A percentile compares a stretch with the other conserved stretches of the same genome.
Evolutionary conservation across 2,888 invertebrate genomes (phyloP).

Genomic region (Timandra comae): DNA sequence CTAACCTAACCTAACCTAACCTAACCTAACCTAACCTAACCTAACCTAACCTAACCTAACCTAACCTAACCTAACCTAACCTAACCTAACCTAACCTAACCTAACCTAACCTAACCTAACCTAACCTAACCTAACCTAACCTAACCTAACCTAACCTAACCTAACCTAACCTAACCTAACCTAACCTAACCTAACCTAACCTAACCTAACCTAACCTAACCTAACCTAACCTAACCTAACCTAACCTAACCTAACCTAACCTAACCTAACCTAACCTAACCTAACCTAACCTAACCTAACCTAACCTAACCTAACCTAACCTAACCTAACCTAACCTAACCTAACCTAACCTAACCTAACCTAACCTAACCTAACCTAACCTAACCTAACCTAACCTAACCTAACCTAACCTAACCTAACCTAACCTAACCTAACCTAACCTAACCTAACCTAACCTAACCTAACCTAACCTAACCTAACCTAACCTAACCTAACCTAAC

Average conservation of each 20-base stretch:
- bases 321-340: conserved; percentile 10
- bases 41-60: conserved; percentile 12
- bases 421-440: conserved; percentile 16
- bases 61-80: conserved; percentile 11
- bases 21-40: conserved; percentile 10
- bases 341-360: conserved; percentile 21
- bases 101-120: conserved; percentile 12
- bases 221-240: conserved; percentile 12
- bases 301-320: conserved; percentile 11
- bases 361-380: conserved; percentile 21
- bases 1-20: conserved; percentile 9
- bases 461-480: conserved; percentile 20
- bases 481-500: conserved; percentile 21
- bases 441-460: conserved; percentile 19
- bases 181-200: conserved; percentile 13
- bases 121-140: conserved; percentile 12
- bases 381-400: conserved; percentile 20
- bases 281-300: conserved; percentile 9
- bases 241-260: conserved; percentile 9
- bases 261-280: conserved; percentile 9
- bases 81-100: conserved; percentile 12
- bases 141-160: conserved; percentile 13
- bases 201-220: conserved; percentile 13
- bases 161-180: conserved; percentile 13
- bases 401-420: conserved; percentile 19